Conservation (phyloP, 2,113 vertebrate genomes). For the Ivindomyrus marchei region DNA sequence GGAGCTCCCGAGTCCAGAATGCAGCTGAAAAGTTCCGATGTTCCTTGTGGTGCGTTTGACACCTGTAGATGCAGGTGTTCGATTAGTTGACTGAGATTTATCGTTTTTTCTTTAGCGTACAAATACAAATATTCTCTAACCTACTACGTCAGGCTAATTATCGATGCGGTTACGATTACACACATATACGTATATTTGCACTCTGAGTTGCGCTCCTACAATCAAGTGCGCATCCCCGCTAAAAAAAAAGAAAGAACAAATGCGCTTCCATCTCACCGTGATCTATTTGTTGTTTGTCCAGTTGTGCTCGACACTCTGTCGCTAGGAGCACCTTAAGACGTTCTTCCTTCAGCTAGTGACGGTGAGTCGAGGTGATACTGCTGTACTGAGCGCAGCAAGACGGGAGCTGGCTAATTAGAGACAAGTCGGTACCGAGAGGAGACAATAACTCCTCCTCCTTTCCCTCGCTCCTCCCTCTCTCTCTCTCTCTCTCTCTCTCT, state of each 20-base stretch:
- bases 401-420: conserved; percentile 68
- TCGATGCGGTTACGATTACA: not conserved
- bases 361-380: conserved; percentile 39
- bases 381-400: conserved; percentile 55
- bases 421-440: conserved; percentile 59
- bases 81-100: not conserved
- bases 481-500: conserved; percentile 3
- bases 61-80: conserved; percentile 25
- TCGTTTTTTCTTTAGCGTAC: not conserved
- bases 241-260: not conserved
- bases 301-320: not conserved
- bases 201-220: not conserved
- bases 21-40: not conserved
- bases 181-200: not conserved
- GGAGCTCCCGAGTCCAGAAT: not conserved
- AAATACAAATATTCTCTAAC: not conserved
- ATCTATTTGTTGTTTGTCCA: not conserved
- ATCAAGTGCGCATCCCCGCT: not conserved
- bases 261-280: not conserved
- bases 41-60: conserved; percentile 5
- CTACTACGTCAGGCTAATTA: not conserved
- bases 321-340: not conserved
- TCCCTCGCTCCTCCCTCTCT: not conserved
- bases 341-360: conserved; percentile 12
- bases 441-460: conserved; percentile 48